Base-by-base conservation (phyloP, 2,113 vertebrate genomes). In the Pygoscelis antarcticus region DNA sequence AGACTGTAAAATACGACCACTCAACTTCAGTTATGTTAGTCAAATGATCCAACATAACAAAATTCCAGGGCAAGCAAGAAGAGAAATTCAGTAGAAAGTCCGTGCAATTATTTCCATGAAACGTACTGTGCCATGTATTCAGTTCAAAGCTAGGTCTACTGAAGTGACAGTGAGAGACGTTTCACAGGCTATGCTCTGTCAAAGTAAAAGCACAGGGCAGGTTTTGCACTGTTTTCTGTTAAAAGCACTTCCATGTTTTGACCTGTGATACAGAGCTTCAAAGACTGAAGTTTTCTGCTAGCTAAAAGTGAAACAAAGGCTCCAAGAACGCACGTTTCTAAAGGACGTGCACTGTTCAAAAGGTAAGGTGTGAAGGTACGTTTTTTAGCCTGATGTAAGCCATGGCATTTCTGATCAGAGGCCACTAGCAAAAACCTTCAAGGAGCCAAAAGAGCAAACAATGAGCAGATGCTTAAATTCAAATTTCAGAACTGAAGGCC, bases 231-330 rank as follows among this genome's bases (percentile, higher is more conserved):
- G 3, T 30, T 47, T 52, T 17, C 29, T 58, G 14, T 74, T 93
- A 55, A 77, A 91, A 93, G 34, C 47, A 47, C 72, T 87, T 89
- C 54, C 64, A 51, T 1, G 6, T 47, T 64, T 25, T 44, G 70
- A 96, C n/a, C 74, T 87, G 15, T 38, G 55, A 84, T 32, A 83
- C 27, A 70, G 14, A 90, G 27, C 69, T 92, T 75, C 91, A 93
- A 47, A 82, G 55, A 54, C 19, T 25, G 23, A 71, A 40, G 36
- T 27, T 54, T 90, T 75, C 66, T 75, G 47, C 54, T 20, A 55
- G n/a, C 47, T 68, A 27, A 20, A 77, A 86, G 71, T 2, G 1
- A 94, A 93, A 84, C 25, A 66, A 92, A 62, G 40, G 69, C 65
- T 57, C 71, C 46, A 38, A 78, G 23, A 78, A 74, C 0, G 26